phyloP scores from a whole-genome alignment of 2,113 vertebrate genomes.

The Paradoxurus hermaphroditus region DNA sequence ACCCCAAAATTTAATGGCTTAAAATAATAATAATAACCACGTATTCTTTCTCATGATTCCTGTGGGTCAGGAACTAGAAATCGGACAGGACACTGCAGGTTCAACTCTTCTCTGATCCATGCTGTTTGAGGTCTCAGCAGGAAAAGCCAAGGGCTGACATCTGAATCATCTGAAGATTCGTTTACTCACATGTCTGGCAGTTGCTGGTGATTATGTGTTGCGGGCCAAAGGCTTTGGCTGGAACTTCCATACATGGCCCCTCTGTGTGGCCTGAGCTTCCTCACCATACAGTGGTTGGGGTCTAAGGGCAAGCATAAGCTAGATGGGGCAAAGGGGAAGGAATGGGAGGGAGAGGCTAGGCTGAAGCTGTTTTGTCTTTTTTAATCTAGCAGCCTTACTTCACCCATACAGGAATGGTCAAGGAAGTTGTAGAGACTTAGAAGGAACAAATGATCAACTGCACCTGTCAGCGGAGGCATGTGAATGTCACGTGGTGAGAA shows the following conservation, averaged over 20 bases:
- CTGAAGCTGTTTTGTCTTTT: not conserved
- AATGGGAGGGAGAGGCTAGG: not conserved
- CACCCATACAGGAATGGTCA: not conserved
- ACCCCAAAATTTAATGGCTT: not conserved
- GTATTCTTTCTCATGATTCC: not conserved
- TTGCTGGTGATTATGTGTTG: not conserved
- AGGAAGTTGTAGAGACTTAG: not conserved
- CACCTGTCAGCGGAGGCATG: not conserved
- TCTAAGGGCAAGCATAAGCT: not conserved
- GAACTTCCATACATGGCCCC: not conserved
- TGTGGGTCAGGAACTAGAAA: not conserved
- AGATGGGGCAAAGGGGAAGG: not conserved
- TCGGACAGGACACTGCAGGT: not conserved
- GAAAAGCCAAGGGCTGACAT: not conserved
- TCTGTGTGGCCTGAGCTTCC: not conserved
- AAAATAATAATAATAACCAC: not conserved
- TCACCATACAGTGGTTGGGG: not conserved
- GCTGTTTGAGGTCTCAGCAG: not conserved
- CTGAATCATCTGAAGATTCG: not conserved
- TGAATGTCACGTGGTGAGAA: not conserved
- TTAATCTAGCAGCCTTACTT: not conserved
- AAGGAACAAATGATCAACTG: not conserved
- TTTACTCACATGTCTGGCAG: not conserved
- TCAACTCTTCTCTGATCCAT: not conserved
- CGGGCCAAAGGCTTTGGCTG: not conserved